Base-by-base conservation (phyloP, 2,797 vertebrate genomes). In the Fistularia tabacaria region DNA sequence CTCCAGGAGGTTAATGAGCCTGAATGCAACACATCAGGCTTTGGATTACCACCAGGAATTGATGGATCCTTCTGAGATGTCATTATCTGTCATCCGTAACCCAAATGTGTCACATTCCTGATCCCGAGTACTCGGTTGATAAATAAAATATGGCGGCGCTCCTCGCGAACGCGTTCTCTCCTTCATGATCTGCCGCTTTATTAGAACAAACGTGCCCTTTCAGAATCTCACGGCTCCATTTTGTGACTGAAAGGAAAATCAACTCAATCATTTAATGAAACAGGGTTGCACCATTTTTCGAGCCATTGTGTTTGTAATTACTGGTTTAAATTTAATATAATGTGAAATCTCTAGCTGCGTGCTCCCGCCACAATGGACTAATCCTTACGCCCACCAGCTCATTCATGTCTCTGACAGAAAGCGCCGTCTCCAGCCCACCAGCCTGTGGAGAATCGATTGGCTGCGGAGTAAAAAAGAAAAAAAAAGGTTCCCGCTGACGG, bases 381-480 rank as follows among this genome's bases (percentile, higher is more conserved):
- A 53, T 53, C 15, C 53, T 36, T 76, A 72, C 83, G 49, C 78
- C 83, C 81, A 74, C 84, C 63, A 62, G 80, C 76, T 53, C 40
- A 42, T 43, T 53, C 14, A 7, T 41, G 39, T 14, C 39, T 36
- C 38, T 53, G 51, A 42, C 40, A 42, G 51, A 39, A 53, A 53
- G 14, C 51, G 3, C 25, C 11, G 51, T 42, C n/a, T n/a, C 38
- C 14, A 39, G 10, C 39, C 40, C 15, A 6, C 39, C 51, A 36
- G 39, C 11, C 40, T 76, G 79, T 65, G 65, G 59, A 79, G 57
- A 88, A 86, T 87, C 76, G 62, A 82, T 90, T 68, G 69, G 81
- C 67, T 85, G 51, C 41, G 64, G 77, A 57, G 71, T 51, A 69
- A 56, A 50, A 62, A 63, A 60, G 67, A 56, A 50, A 62, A 63